Base-by-base conservation (phyloP, 2,113 vertebrate genomes). In the Lichenostomus cassidix region DNA sequence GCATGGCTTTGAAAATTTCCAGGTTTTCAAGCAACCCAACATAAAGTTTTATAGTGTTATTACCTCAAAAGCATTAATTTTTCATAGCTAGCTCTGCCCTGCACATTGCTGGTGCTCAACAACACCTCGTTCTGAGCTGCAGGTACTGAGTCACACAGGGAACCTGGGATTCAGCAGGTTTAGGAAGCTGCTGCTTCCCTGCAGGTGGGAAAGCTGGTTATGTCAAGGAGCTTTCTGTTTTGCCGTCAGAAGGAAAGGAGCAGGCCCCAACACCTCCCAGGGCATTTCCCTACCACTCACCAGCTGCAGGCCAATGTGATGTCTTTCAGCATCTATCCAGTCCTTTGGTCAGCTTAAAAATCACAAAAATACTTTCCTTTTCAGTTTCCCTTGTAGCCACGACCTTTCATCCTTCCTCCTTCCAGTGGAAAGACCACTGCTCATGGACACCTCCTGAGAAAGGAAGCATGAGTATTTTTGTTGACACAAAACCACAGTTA, bases 131-230 rank as follows among this genome's bases (percentile, higher is more conserved):
- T 68, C 37, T 15, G 46, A 82, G 24, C 62, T 67, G 37, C 1
- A 3, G 31, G 59, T 11, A 1, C 2, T 0, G 1, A 8, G 33
- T 15, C 50, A 15, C 1, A 2, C 50, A 52, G 13, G 14, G 50
- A 37, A 62, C 20, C 18, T 24, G 59, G 41, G 41, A 23, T 49
- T 4, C 24, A 12, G 69, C 28, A 15, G 58, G 20, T 22, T 67
- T 35, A 21, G 65, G 70, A 41, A 27, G 3, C 50, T 58, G 46
- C 60, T 77, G 15, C 10, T 89, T 41, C 59, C 82, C 67, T 75
- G 58, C 44, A 33, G 25, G 25, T 41, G 28, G 10, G 39, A 47
- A 67, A 64, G 39, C 37, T 16, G 4, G 7, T 53, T 46, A 6
- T 25, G 47, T 10, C 1, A 14, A 70, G 56, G 46, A 67, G 9